Evolutionary conservation across 1,140 invertebrate genomes (phyloP).

Genomic region (Dreissena rostriformis): DNA sequence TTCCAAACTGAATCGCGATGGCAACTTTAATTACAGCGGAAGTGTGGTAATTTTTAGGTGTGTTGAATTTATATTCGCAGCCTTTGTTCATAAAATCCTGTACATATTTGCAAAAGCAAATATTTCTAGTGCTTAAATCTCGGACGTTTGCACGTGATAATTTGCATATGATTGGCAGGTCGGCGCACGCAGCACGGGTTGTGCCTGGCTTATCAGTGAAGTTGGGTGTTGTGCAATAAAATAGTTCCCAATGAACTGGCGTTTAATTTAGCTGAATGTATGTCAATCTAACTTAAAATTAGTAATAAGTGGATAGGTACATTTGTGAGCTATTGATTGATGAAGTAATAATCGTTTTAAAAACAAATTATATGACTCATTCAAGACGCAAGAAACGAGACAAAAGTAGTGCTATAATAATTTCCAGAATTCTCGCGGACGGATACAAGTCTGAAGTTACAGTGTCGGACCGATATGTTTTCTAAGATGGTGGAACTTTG

Average conservation of each 20-base stretch:
- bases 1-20: too few relatives aligned
- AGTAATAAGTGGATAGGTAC: too few relatives aligned
- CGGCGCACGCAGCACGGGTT: constrained; percentile 25
- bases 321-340: too few relatives aligned
- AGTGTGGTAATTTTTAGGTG: too few relatives aligned
- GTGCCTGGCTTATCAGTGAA: background rate
- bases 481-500: constrained; percentile 55
- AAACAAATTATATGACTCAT: too few relatives aligned
- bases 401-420: background rate
- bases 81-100: too few relatives aligned
- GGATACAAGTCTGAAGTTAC: background rate
- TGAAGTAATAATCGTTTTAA: too few relatives aligned
- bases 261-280: background rate
- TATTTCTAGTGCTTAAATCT: too few relatives aligned
- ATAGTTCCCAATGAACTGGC: background rate
- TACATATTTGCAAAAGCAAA: too few relatives aligned
- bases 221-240: background rate
- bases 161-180: constrained; percentile 65
- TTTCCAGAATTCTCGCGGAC: background rate
- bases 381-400: background rate
- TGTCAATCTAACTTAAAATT: background rate
- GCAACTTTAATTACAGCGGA: too few relatives aligned
- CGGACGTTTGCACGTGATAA: constrained; percentile 15
- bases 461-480: constrained; percentile 43
- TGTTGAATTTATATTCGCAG: too few relatives aligned